Percentiles rank a stretch among this genome's conserved stretches.
Conservation (phyloP, 1,140 invertebrate genomes). For the Paraescarpia echinospica region DNA sequence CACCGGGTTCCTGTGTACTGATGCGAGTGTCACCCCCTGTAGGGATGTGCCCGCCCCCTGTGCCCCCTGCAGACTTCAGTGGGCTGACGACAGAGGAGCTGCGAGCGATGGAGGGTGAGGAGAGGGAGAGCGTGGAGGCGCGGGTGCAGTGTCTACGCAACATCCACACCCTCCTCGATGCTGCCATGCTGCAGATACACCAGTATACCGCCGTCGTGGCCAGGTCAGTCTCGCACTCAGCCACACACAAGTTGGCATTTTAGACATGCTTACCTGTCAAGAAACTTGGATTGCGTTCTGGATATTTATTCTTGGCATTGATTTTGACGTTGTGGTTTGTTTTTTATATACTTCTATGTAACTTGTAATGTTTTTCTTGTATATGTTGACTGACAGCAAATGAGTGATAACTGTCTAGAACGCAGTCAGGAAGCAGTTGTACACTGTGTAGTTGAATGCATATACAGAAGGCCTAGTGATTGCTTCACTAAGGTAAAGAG, state of each 20-base stretch:
- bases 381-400: neutral
- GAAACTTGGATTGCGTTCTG: no score
- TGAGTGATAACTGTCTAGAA: neutral
- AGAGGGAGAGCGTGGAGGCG: conserved; percentile 84
- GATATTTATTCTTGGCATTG: no score
- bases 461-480: neutral
- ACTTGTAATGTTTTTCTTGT: no score
- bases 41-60: conserved; percentile 23
- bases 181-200: conserved; percentile 83
- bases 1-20: neutral
- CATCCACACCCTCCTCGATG: conserved; percentile 84
- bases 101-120: conserved; percentile 81
- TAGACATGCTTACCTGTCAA: no score
- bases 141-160: conserved; percentile 82
- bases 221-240: neutral
- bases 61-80: conserved; percentile 68
- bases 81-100: conserved; percentile 82
- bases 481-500: no score
- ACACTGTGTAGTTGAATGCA: neutral
- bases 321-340: no score
- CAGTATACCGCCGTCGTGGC: conserved; percentile 72
- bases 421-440: no score
- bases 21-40: neutral
- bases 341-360: no score
- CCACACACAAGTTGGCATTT: neutral